phyloP scores from a whole-genome alignment of 2,888 invertebrate genomes.

The Dione vanillae region DNA sequence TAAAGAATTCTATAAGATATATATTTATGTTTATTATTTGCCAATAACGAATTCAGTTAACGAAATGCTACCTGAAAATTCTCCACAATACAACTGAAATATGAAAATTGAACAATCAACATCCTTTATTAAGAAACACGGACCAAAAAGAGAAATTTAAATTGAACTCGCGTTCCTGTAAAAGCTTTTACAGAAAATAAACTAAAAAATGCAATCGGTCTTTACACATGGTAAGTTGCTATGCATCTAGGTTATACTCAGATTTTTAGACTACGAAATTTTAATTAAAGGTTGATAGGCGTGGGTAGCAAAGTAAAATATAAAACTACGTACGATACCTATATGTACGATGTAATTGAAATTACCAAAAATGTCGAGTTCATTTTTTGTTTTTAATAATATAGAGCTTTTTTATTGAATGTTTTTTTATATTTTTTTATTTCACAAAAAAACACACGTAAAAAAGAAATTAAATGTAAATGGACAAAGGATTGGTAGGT shows the following conservation, averaged over 20 bases:
- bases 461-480: background rate
- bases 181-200: constrained; percentile 72
- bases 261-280: constrained; percentile 15
- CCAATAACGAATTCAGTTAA: background rate
- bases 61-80: background rate
- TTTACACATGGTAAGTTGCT: constrained; percentile 58
- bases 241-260: constrained; percentile 11
- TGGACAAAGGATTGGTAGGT: background rate
- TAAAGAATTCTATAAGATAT: background rate
- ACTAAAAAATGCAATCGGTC: constrained; percentile 59
- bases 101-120: constrained; percentile 55
- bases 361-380: no score
- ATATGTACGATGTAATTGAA: no score
- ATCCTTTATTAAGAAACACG: constrained; percentile 56
- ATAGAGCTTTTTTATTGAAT: no score
- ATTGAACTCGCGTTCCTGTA: constrained; percentile 66
- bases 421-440: no score
- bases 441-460: no score
- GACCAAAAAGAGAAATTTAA: constrained; percentile 61
- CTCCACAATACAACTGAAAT: constrained; percentile 33
- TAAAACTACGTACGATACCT: no score
- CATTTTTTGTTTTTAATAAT: no score
- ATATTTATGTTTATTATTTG: background rate
- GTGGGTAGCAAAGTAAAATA: background rate
- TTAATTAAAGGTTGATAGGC: constrained; percentile 13